Base-by-base conservation (phyloP, 2,888 invertebrate genomes). In the Miltochrista miniata region DNA sequence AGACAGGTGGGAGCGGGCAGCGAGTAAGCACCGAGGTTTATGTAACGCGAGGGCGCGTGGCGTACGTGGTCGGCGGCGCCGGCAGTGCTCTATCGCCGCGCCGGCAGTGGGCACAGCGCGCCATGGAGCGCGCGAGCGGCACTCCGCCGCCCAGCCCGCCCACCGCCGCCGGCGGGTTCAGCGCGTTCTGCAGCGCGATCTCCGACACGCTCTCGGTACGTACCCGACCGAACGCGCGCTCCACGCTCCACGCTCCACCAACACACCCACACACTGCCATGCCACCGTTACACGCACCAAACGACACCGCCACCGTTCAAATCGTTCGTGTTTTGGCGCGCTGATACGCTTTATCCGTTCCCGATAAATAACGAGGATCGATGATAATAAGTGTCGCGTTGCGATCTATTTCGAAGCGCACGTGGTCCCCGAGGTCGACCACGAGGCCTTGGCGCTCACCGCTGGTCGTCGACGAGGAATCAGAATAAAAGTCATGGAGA, bases 141-240 rank as follows among this genome's bases (percentile, higher is more conserved):
- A 76, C 77, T 72, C 72, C 79, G 70, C 74, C 80, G 59, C 59
- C 79, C 71, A 76, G 80, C 76, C 76, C 76, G 48, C 72, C 84
- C 65, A 72, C 77, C 71, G 84, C 64, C 78, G 82, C 48, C n/a
- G 48, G 48, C 72, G 84, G 88, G 80, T 91, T 91, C 81, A 88
- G 90, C 73, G 90, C 90, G 74, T 89, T 91, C 85, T 91, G 91
- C 87, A 88, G 73, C 85, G 91, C 91, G 70, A 80, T 91, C 83
- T 87, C 90, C 65, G 91, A 90, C 77, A 90, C 90, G 62, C 68
- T 91, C 74, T 83, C 91, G 87, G 90, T 91, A 91, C 79, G 90
- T 90, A 83, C 70, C 59, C 57, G 67, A 56, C 58, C 43, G 43
- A 36, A 54, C 50, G 36, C 55, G 54, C 70, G 48, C 63, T 63